Conservation (phyloP, 2,888 invertebrate genomes). For the Ferdinandea cuprea region DNA sequence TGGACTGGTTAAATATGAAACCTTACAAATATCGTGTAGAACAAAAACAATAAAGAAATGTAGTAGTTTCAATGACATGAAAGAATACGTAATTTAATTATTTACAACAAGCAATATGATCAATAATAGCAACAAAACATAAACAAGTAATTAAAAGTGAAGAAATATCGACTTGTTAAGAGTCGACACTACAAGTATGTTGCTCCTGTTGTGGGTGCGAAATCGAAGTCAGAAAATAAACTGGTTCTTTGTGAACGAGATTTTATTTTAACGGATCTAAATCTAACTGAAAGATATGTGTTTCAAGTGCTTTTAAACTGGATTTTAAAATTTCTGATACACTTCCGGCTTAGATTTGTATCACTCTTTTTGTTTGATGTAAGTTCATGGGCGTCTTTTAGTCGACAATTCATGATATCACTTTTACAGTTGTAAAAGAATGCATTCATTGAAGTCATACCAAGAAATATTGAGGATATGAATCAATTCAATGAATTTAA, state of each 20-base stretch:
- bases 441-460: too few relatives aligned
- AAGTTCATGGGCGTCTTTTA: too few relatives aligned
- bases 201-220: constrained; percentile 26
- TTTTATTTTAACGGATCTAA: not conserved
- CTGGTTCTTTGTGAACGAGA: constrained; percentile 40
- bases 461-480: too few relatives aligned
- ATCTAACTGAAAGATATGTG: not conserved
- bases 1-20: constrained; percentile 61
- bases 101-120: constrained; percentile 7
- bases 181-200: not conserved
- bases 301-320: not conserved
- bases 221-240: constrained; percentile 34
- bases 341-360: not conserved
- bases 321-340: not conserved
- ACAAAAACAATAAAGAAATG: constrained; percentile 22
- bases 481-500: too few relatives aligned
- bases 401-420: too few relatives aligned
- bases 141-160: not conserved
- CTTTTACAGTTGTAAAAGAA: too few relatives aligned
- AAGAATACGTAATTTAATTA: constrained; percentile 21
- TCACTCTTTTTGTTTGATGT: too few relatives aligned
- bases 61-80: constrained; percentile 42
- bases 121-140: not conserved
- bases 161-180: not conserved
- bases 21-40: constrained; percentile 36